These are phyloP conservation scores for Noctuana brunneofusca DNA, from an alignment of 2,888 invertebrate species.

Conservation along the genomic window DNA sequence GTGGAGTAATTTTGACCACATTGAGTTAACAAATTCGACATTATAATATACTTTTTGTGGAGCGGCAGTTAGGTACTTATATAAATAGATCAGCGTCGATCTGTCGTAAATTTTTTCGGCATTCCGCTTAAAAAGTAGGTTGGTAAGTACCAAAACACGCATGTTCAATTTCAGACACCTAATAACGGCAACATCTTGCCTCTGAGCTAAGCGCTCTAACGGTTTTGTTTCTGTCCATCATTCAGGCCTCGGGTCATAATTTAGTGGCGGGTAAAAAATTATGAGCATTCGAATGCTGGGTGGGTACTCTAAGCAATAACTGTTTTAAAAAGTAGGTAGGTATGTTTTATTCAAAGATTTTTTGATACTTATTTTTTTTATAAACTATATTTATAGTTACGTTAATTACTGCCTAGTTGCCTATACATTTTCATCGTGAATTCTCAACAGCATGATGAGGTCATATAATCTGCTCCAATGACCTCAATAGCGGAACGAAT, in stretches of 20 bases:
- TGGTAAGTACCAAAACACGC: slow-evolving; percentile 13
- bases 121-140: slow-evolving; percentile 32
- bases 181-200: slow-evolving; percentile 14
- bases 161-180: slow-evolving; percentile 23
- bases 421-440: no score
- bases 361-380: no score
- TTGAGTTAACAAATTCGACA: no score
- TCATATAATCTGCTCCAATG: slow-evolving; percentile 12
- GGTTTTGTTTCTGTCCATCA: slow-evolving; percentile 26
- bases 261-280: slow-evolving; percentile 24
- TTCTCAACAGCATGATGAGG: background rate
- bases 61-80: no score
- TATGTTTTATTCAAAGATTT: background rate
- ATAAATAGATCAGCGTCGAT: background rate
- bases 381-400: no score
- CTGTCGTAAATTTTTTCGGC: slow-evolving; percentile 1
- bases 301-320: background rate
- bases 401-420: no score
- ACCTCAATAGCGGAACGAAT: slow-evolving; percentile 21
- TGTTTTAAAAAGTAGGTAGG: background rate
- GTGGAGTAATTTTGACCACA: no score
- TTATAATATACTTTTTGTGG: no score
- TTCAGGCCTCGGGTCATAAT: slow-evolving; percentile 20
- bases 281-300: background rate
- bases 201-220: slow-evolving; percentile 24